Conservation (phyloP, 1,140 invertebrate genomes). For the Bombus fervidus region DNA sequence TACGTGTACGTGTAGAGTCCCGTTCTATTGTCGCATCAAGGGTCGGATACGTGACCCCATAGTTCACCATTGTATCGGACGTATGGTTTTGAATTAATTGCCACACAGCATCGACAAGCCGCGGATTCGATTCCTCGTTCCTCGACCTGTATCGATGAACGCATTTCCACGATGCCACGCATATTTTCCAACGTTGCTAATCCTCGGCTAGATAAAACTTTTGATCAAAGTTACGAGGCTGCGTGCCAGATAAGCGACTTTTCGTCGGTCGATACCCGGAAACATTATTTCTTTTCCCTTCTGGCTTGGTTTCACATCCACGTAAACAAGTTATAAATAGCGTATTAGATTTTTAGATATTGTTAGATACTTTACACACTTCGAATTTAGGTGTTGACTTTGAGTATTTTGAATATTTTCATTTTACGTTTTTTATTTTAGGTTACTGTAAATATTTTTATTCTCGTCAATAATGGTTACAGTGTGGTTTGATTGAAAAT, state of each 20-base stretch:
- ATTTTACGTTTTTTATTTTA: not conserved
- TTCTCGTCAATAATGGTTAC: too few relatives aligned
- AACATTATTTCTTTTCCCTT: constrained; percentile 11
- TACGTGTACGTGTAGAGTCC: not conserved
- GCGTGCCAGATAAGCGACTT: constrained; percentile 2
- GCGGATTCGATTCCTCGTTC: not conserved
- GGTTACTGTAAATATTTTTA: not conserved
- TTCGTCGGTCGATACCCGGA: not conserved
- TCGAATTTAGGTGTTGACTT: not conserved
- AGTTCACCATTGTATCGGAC: constrained; percentile 56
- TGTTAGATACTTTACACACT: too few relatives aligned
- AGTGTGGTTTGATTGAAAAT: not conserved
- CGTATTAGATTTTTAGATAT: not conserved
- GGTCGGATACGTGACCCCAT: constrained; percentile 55
- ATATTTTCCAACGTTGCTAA: constrained; percentile 22
- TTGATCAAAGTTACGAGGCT: constrained; percentile 22
- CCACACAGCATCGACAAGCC: not conserved
- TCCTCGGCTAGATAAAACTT: constrained; percentile 43
- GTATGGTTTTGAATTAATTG: constrained; percentile 68
- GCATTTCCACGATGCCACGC: not conserved
- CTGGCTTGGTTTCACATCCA: not conserved
- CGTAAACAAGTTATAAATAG: not conserved
- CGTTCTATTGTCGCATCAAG: constrained; percentile 52
- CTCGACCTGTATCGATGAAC: not conserved
- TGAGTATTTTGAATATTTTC: not conserved